Percentiles rank a stretch among this genome's conserved stretches.
These are phyloP conservation scores for Cerastis rubricosa DNA, from an alignment of 2,888 invertebrate species.

Conservation along the genomic window DNA sequence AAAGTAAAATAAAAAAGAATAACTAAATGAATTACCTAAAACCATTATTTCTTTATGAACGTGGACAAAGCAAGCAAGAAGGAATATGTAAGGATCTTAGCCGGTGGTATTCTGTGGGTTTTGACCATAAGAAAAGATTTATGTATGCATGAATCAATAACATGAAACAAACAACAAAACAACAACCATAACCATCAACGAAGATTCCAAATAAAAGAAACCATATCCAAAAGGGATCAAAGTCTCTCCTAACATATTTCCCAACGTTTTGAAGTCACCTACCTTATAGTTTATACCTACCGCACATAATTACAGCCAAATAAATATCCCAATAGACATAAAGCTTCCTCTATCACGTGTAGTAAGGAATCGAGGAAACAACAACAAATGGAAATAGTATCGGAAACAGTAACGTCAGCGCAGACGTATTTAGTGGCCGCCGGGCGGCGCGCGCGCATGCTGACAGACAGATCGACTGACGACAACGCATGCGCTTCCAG, in stretches of 20 bases:
- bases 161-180: background rate
- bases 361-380: conserved; percentile 76
- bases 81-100: background rate
- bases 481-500: conserved; percentile 68
- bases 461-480: conserved; percentile 84
- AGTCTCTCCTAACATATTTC: conserved; percentile 37
- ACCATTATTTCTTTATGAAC: too few species aligned
- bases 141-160: too few species aligned
- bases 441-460: conserved; percentile 64
- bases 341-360: conserved; percentile 77
- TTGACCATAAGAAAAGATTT: too few species aligned
- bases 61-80: background rate
- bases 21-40: too few species aligned
- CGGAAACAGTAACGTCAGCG: conserved; percentile 85
- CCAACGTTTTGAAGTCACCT: conserved; percentile 44
- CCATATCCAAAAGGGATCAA: conserved; percentile 40
- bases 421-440: conserved; percentile 84
- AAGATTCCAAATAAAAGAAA: background rate
- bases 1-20: too few species aligned
- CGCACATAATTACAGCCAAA: conserved; percentile 64
- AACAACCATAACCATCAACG: background rate
- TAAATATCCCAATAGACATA: conserved; percentile 68
- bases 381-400: conserved; percentile 83
- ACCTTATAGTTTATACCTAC: conserved; percentile 41
- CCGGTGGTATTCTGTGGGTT: background rate